phyloP scores from a whole-genome alignment of 1,140 invertebrate genomes.

The Anastrepha ludens region DNA sequence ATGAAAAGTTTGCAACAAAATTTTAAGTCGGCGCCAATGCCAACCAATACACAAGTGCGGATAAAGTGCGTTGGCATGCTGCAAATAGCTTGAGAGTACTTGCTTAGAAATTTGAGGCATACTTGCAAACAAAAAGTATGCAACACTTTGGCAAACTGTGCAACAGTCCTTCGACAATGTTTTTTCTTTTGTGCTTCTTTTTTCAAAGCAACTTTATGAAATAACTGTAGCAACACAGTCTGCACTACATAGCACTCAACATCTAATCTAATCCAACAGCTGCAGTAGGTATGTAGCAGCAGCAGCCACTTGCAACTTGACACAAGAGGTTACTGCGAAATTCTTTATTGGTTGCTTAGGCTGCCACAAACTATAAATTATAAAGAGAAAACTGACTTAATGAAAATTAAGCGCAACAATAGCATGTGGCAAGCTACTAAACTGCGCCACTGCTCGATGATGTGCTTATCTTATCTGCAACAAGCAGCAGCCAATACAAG shows the following conservation, averaged over 20 bases:
- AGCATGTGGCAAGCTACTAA: conserved; percentile 18
- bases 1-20: neutral
- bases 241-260: too few species aligned
- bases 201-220: neutral
- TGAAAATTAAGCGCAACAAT: neutral
- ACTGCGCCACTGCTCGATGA: neutral
- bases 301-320: neutral
- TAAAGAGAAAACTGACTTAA: neutral
- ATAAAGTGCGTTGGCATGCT: conserved; percentile 17
- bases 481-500: conserved; percentile 9
- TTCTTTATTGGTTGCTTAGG: neutral
- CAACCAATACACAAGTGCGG: neutral
- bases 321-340: neutral
- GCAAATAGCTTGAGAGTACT: neutral
- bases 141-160: neutral
- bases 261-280: neutral
- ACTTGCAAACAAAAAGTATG: neutral
- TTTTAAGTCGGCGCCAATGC: neutral
- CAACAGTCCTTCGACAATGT: neutral
- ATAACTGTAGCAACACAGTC: too few species aligned
- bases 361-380: neutral
- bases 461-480: conserved; percentile 41
- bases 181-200: too few species aligned
- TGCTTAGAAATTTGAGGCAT: neutral
- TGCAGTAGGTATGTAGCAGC: neutral